phyloP scores from a whole-genome alignment of 2,888 invertebrate genomes.

The Acronicta aceris region DNA sequence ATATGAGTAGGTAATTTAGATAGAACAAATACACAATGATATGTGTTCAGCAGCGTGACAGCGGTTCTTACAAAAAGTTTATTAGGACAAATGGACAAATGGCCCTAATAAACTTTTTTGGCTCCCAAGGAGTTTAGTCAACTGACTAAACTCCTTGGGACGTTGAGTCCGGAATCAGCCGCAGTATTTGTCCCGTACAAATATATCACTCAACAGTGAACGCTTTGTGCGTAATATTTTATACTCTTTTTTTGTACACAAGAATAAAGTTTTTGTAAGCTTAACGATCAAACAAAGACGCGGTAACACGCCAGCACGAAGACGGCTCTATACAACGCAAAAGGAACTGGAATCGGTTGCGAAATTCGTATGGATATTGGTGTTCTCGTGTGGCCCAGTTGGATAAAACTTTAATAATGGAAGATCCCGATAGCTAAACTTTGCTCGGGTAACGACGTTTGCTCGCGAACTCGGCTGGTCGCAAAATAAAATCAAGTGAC shows the following conservation, averaged over 20 bases:
- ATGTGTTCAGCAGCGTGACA: too few relatives aligned
- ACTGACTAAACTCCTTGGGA: not conserved
- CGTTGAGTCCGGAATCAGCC: not conserved
- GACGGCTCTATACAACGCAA: conserved; percentile 44
- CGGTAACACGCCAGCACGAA: conserved; percentile 38
- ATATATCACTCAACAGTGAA: too few relatives aligned
- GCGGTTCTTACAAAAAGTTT: too few relatives aligned
- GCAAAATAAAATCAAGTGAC: conserved; percentile 72
- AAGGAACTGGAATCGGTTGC: conserved; percentile 54
- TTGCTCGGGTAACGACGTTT: conserved; percentile 67
- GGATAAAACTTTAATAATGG: conserved; percentile 82
- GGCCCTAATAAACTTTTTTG: not conserved
- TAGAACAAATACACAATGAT: too few relatives aligned
- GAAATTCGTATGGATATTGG: conserved; percentile 66
- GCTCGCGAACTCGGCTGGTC: conserved; percentile 69
- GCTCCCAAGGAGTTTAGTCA: too few relatives aligned
- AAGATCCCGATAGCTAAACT: conserved; percentile 78
- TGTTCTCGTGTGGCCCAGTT: conserved; percentile 67
- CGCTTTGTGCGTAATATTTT: too few relatives aligned
- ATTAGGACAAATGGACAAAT: too few relatives aligned
- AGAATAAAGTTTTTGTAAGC: conserved; percentile 39
- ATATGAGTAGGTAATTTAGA: too few relatives aligned
- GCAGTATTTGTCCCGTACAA: too few relatives aligned
- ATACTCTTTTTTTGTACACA: conserved; percentile 8
- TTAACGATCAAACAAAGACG: conserved; percentile 51